Evolutionary conservation across 2,888 invertebrate genomes (phyloP), one percentile per base, ranked within the genome.

Genomic region (Punctoribates punctum): DNA sequence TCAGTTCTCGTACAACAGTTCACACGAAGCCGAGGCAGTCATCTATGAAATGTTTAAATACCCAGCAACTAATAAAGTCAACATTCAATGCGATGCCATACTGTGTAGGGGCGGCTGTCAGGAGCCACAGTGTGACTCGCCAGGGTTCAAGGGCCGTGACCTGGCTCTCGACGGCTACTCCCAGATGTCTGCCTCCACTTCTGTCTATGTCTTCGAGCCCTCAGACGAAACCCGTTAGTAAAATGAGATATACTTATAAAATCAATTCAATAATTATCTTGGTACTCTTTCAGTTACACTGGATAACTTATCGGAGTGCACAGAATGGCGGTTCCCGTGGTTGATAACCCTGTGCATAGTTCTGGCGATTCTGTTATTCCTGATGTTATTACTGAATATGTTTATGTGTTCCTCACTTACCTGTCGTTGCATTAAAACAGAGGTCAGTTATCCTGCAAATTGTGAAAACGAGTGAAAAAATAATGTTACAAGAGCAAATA

Each of bases 331-430:
- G n/a, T 77, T 77, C 46, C 77, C 77, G 17, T 95, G 94, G 94
- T 86, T 95, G 79, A 86, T 94, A 76, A 94, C 93, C 89, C 86
- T 95, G 81, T 91, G 93, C 81, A 91, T 94, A 77, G 92, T 93
- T 9, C 87, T 95, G 77, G 94, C 93, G 74, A 89, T 94, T 79
- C 88, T 95, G 83, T 93, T 95, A 87, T 88, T 94, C 77, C 91
- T 94, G 82, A 94, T 94, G 94, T 87, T 95, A 83, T 90, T 94
- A 82, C 90, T 94, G 86, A 95, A 94, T 86, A 91, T 94, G 82
- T 94, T 94, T 89, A 88, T 95, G 78, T 95, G 94, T 85, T 93
- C 94, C 42, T 94, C 94, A 80, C 93, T 95, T 92, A 93, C 94
- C 74, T 94, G 94, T 85, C 65, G 75, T 13, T 75, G 75, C 65